These are phyloP conservation scores for Anabacerthia variegaticeps DNA, from an alignment of 2,797 vertebrate species.

Conservation along the genomic window DNA sequence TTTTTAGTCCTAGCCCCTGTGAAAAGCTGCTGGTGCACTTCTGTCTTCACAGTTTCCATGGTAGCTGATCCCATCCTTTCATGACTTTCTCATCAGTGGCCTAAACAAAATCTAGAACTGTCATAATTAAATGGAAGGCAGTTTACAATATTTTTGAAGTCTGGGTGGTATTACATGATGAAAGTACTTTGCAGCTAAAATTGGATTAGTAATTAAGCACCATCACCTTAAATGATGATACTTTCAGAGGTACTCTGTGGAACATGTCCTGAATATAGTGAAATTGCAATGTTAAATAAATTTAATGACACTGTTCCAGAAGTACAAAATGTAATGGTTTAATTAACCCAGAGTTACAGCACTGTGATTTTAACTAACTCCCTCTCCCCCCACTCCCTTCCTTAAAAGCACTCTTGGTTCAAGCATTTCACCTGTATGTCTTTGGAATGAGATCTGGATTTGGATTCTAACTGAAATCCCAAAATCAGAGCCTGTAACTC, in stretches of 20 bases:
- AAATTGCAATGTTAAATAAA: conserved; percentile 33
- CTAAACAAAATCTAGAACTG: conserved; percentile 43
- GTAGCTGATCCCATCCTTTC: background rate
- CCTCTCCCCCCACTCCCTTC: fast-evolving
- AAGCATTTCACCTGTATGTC: background rate
- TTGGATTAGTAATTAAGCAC: conserved; percentile 39
- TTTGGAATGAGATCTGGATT: background rate
- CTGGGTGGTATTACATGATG: background rate
- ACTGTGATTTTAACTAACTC: background rate
- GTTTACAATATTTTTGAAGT: background rate
- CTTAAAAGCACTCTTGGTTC: background rate
- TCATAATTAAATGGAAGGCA: conserved; percentile 5
- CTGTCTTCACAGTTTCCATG: conserved; percentile 48
- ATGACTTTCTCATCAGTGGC: conserved; percentile 9
- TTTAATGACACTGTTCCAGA: conserved; percentile 24
- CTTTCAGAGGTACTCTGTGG: background rate
- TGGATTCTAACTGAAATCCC: background rate
- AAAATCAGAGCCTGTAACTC: background rate
- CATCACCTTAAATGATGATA: conserved; percentile 14
- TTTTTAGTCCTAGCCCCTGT: background rate
- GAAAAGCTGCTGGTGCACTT: conserved; percentile 12
- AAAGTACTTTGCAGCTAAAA: conserved; percentile 37
- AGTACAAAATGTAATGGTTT: conserved; percentile 3
- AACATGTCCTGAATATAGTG: background rate
- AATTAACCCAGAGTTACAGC: background rate